phyloP scores from a whole-genome alignment of 1,140 invertebrate genomes.

The Leptinotarsa texana region DNA sequence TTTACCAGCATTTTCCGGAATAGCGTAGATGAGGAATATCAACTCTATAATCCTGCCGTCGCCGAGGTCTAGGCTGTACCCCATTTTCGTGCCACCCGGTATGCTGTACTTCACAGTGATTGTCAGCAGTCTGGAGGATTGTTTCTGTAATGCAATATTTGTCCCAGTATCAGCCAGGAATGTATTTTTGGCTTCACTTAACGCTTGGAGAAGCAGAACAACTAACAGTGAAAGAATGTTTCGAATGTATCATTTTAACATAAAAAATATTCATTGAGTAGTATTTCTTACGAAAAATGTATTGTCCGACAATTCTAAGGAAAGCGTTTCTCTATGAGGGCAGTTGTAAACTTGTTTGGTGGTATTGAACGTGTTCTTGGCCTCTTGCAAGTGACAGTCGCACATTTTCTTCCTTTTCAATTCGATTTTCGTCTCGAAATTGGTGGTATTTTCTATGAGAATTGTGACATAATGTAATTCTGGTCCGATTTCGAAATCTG shows the following conservation, averaged over 20 bases:
- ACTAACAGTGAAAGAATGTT: too few relatives aligned
- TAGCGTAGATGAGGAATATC: slow-evolving; percentile 32
- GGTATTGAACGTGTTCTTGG: slow-evolving; percentile 29
- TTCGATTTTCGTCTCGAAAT: slow-evolving; percentile 28
- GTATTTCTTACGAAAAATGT: slow-evolving; percentile 6
- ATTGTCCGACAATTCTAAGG: slow-evolving; percentile 14
- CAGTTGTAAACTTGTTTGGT: slow-evolving; percentile 41
- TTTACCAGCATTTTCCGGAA: slow-evolving; percentile 17
- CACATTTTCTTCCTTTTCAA: slow-evolving; percentile 44
- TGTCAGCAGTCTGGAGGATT: neutral
- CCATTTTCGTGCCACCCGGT: slow-evolving; percentile 20
- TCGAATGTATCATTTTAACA: neutral
- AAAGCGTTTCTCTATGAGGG: slow-evolving; percentile 42
- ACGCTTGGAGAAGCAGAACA: too few relatives aligned
- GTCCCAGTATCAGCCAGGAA: neutral
- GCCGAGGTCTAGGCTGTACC: slow-evolving; percentile 33
- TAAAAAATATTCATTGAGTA: neutral
- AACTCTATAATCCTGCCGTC: slow-evolving; percentile 35
- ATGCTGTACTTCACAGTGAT: slow-evolving; percentile 32
- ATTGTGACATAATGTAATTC: slow-evolving; percentile 34
- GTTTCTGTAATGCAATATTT: slow-evolving; percentile 1
- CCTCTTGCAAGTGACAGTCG: slow-evolving; percentile 37
- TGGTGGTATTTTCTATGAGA: slow-evolving; percentile 38
- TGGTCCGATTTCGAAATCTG: slow-evolving; percentile 30
- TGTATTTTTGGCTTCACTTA: too few relatives aligned